Percentiles rank a stretch among this genome's conserved stretches.
phyloP scores from a whole-genome alignment of 2,797 vertebrate genomes.

The Anomalospiza imberbis region DNA sequence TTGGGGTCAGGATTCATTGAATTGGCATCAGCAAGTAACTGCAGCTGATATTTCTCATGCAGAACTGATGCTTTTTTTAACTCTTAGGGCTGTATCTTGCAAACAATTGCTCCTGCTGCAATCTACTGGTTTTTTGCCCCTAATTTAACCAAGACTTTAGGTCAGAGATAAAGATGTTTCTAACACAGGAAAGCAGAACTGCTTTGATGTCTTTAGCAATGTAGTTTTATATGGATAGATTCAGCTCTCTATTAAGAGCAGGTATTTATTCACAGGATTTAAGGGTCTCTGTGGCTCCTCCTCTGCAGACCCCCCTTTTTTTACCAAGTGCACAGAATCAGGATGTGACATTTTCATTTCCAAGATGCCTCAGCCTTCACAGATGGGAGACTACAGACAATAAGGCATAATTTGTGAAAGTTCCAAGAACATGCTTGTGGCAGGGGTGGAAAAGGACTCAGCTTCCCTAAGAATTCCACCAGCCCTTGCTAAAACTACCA shows the following conservation, averaged over 20 bases:
- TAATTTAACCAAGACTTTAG: background rate
- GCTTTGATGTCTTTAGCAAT: background rate
- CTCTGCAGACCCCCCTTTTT: background rate
- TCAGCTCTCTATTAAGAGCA: background rate
- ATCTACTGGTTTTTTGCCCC: background rate
- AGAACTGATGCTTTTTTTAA: background rate
- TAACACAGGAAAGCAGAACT: background rate
- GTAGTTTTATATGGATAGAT: background rate
- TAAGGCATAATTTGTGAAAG: constrained; percentile 47
- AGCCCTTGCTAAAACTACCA: background rate
- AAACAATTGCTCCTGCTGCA: background rate
- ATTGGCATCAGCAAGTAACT: background rate
- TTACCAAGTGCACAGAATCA: background rate
- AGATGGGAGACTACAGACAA: constrained; percentile 25
- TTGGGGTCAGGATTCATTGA: background rate
- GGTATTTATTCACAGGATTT: background rate
- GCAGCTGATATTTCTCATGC: background rate
- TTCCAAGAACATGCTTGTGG: constrained; percentile 15
- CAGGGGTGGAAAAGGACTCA: constrained; percentile 22
- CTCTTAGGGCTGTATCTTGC: background rate
- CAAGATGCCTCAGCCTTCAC: background rate
- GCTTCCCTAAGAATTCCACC: background rate
- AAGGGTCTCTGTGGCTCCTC: background rate
- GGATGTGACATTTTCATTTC: background rate
- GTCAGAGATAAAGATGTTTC: background rate